Conservation (phyloP, 2,797 vertebrate genomes). For the Xerus rutilus region DNA sequence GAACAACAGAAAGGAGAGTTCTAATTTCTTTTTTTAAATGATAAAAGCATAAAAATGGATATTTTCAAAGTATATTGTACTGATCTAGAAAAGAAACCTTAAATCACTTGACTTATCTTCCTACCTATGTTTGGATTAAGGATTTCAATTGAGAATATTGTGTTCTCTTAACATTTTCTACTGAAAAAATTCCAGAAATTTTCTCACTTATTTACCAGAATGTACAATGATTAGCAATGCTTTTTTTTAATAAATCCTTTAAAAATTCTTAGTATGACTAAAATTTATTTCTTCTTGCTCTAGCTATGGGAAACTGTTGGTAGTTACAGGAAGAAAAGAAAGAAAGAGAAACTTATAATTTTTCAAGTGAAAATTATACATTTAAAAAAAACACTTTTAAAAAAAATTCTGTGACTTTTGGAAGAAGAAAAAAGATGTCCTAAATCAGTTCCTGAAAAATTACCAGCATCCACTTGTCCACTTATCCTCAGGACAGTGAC, state of each 20-base stretch:
- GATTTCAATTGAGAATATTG: neutral
- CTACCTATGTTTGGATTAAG: neutral
- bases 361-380: neutral
- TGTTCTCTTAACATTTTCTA: neutral
- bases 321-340: neutral
- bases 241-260: neutral
- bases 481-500: neutral
- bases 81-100: neutral
- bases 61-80: neutral
- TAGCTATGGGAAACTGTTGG: neutral
- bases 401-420: neutral
- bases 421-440: neutral
- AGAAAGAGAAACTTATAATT: neutral
- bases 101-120: neutral
- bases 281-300: constrained; percentile 35
- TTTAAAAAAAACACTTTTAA: neutral
- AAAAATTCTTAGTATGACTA: neutral
- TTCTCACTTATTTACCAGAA: neutral
- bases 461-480: neutral
- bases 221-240: neutral
- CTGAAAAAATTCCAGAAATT: neutral
- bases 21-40: neutral
- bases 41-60: neutral
- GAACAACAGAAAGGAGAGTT: neutral
- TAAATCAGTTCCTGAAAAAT: neutral